phyloP scores from a whole-genome alignment of 2,797 vertebrate species.

The Tapera naevia region DNA sequence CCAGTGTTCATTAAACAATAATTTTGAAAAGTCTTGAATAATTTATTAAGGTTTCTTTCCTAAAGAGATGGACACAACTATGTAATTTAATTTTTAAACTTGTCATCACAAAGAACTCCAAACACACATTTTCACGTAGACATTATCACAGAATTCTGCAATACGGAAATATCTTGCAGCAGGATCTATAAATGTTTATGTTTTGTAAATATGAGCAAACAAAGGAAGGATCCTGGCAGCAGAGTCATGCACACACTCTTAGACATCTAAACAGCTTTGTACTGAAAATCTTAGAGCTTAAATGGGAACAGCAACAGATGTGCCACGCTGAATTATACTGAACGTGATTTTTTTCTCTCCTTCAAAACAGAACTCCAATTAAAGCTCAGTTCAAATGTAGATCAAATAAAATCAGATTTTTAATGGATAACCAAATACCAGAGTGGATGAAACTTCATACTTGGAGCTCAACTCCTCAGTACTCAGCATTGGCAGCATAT shows the following conservation, averaged over 20 bases:
- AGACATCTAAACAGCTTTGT: neutral
- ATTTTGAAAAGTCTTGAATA: constrained; percentile 21
- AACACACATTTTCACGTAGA: neutral
- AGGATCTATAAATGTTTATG: constrained; percentile 1
- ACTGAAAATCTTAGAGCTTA: neutral
- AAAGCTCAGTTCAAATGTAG: neutral
- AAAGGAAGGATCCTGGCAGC: neutral
- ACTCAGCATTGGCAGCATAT: neutral
- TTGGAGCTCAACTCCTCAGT: neutral
- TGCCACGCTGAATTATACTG: neutral
- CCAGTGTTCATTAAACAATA: neutral
- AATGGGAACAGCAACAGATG: neutral
- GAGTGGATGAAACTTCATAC: neutral
- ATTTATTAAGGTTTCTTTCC: neutral
- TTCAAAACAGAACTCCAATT: neutral
- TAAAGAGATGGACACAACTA: neutral
- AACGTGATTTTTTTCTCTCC: neutral
- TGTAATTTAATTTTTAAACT: constrained; percentile 1
- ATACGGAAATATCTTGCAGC: neutral
- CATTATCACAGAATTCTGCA: neutral
- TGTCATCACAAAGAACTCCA: neutral
- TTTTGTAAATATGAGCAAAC: neutral
- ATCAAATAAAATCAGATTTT: neutral
- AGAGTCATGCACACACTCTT: neutral
- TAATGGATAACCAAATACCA: neutral